A percentile compares a stretch with the other conserved stretches of the same genome.
phyloP scores from a whole-genome alignment of 2,797 vertebrate species.

The Rhinogobio ventralis region DNA sequence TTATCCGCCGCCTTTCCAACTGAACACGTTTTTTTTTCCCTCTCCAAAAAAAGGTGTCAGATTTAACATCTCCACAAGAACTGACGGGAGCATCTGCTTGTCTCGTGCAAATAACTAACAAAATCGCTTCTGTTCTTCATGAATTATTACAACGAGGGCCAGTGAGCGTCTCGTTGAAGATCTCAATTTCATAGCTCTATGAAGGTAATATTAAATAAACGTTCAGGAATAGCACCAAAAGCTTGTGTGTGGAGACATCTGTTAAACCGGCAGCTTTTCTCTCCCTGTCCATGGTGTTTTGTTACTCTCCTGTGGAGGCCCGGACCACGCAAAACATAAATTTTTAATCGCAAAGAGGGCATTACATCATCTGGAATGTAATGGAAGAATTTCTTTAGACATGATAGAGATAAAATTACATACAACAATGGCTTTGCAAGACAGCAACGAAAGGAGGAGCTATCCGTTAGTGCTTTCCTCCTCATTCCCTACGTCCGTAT shows the following conservation, averaged over 20 bases:
- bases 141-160: slow-evolving; percentile 47
- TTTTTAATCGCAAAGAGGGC: slow-evolving; percentile 59
- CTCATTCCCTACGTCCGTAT: slow-evolving; percentile 19
- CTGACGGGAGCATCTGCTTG: slow-evolving; percentile 40
- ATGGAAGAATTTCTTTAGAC: slow-evolving; percentile 59
- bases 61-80: slow-evolving; percentile 31
- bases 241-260: slow-evolving; percentile 26
- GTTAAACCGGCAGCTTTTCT: slow-evolving; percentile 40
- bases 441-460: slow-evolving; percentile 36
- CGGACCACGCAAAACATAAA: slow-evolving; percentile 43
- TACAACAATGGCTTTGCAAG: slow-evolving; percentile 55
- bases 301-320: slow-evolving; percentile 46
- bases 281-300: slow-evolving; percentile 57
- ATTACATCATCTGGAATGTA: slow-evolving; percentile 62
- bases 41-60: slow-evolving; percentile 3
- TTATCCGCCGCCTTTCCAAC: slow-evolving; percentile 30
- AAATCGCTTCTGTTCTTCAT: slow-evolving; percentile 44
- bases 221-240: slow-evolving; percentile 38
- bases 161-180: slow-evolving; percentile 31
- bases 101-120: slow-evolving; percentile 36
- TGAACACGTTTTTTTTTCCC: slow-evolving; percentile 20
- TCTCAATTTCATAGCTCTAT: slow-evolving; percentile 48
- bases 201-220: slow-evolving; percentile 43
- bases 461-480: slow-evolving; percentile 31
- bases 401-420: slow-evolving; percentile 57